Percentiles rank a stretch among this genome's conserved stretches.
phyloP scores from a whole-genome alignment of 2,888 invertebrate genomes.

The Sphinx pinastri region DNA sequence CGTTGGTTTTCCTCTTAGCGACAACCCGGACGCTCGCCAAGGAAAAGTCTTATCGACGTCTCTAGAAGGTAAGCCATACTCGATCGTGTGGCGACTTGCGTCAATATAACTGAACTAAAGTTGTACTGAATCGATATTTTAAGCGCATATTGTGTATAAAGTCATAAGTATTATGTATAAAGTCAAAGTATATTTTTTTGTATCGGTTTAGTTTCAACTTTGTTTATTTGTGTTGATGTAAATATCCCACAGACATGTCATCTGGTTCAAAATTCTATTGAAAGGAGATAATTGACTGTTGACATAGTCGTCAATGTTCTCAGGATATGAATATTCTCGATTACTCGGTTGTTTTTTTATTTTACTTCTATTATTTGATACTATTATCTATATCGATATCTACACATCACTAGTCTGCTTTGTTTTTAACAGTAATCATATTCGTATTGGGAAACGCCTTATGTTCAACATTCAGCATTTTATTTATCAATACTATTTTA shows the following conservation, averaged over 20 bases:
- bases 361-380: too few relatives aligned
- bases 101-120: neutral
- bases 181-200: neutral
- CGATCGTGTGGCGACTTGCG: conserved; percentile 4
- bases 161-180: too few relatives aligned
- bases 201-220: neutral
- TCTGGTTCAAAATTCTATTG: too few relatives aligned
- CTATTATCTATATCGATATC: too few relatives aligned
- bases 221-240: neutral
- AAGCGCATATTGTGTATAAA: neutral
- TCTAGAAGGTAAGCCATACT: conserved; percentile 73
- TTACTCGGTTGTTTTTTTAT: too few relatives aligned
- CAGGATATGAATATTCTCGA: too few relatives aligned
- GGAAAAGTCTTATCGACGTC: conserved; percentile 87
- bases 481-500: too few relatives aligned
- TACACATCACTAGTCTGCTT: too few relatives aligned
- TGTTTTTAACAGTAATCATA: too few relatives aligned
- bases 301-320: too few relatives aligned
- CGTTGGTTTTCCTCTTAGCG: conserved; percentile 91
- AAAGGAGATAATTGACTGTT: neutral
- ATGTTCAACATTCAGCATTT: too few relatives aligned
- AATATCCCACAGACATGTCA: neutral
- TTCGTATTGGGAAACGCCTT: too few relatives aligned
- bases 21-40: conserved; percentile 88
- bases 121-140: neutral